Evolutionary conservation across 2,113 vertebrate genomes (phyloP), one percentile per base, ranked within the genome.

Genomic region (Leuciscus idus): DNA sequence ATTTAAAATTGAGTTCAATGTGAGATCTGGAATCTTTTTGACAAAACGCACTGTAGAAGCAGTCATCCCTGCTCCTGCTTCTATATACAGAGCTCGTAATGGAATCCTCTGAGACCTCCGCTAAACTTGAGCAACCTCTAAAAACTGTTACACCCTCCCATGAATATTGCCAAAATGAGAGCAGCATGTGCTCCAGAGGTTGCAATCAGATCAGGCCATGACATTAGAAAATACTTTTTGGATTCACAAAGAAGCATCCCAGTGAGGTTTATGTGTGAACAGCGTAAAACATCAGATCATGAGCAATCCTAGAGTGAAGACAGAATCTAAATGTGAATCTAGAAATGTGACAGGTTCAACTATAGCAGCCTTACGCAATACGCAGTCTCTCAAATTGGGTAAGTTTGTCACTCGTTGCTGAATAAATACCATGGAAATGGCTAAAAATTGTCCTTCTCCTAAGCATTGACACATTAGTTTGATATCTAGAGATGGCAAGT

Each of bases 121-220:
- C 77, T 81, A 73, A 86, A 72, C 68, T 82, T 81, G 70, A 81
- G 85, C 64, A 72, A 55, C 77, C 36, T 78, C 75, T 50, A 85
- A 75, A 85, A 85, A 68, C 17, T 30, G 52, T 72, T 86, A 59
- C 85, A 81, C 85, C 52, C 48, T 70, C 10, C 64, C 50, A 30
- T 73, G 11, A 48, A 55, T 21, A 86, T 33, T 80, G 52, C 61
- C 46, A 68, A 70, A 70, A 85, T 68, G 75, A 59, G 85, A 46
- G 33, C 33, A 72, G 33, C 61, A 66, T 70, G 81, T 70, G 81
- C 30, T 48, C 62, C 46, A 70, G 61, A 82, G 48, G 81, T 52
- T 82, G 10, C 62, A 82, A 82, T 82, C 79, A 81, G 79, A 81
- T 68, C 61, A 81, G 28, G 33, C 30, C 48, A 55, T 39, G 64